phyloP scores from a whole-genome alignment of 2,888 invertebrate species.

The Athripsodes cinereus region DNA sequence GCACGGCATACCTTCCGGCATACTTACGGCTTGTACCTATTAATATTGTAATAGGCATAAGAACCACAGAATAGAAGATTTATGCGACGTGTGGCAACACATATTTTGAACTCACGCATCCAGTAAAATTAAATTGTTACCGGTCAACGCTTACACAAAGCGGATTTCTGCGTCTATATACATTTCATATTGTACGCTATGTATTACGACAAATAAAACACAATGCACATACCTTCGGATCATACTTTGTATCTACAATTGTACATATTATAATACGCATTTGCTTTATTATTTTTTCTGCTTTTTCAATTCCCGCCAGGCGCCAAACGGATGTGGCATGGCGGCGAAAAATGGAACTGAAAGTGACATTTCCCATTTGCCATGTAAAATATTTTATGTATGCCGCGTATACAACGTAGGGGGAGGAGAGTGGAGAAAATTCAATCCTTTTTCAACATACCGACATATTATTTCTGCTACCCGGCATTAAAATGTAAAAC shows the following conservation, averaged over 20 bases:
- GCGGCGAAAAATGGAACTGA: slow-evolving; percentile 25
- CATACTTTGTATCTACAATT: too few relatives aligned
- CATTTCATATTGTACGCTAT: too few relatives aligned
- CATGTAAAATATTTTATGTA: slow-evolving; percentile 27
- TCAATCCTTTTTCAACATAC: slow-evolving; percentile 16
- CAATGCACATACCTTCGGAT: too few relatives aligned
- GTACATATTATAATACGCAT: slow-evolving; percentile 8
- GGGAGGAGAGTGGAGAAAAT: slow-evolving; percentile 12
- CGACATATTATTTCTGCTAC: not conserved
- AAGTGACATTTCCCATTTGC: slow-evolving; percentile 29
- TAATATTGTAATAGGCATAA: too few relatives aligned
- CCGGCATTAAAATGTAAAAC: slow-evolving; percentile 19
- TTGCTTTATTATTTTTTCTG: slow-evolving; percentile 15
- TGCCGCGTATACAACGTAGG: slow-evolving; percentile 13
- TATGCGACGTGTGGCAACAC: slow-evolving; percentile 11
- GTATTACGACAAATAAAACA: too few relatives aligned
- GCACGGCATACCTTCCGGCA: too few relatives aligned
- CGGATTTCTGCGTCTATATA: not conserved
- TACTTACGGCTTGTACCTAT: too few relatives aligned
- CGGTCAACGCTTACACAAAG: slow-evolving; percentile 24
- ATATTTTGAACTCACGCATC: slow-evolving; percentile 17
- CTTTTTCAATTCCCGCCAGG: slow-evolving; percentile 24
- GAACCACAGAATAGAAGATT: not conserved
- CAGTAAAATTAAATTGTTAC: slow-evolving; percentile 22
- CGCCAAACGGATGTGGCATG: slow-evolving; percentile 25